Evolutionary conservation across 2,113 vertebrate genomes (phyloP).

Genomic region (Lepisosteus oculatus): DNA sequence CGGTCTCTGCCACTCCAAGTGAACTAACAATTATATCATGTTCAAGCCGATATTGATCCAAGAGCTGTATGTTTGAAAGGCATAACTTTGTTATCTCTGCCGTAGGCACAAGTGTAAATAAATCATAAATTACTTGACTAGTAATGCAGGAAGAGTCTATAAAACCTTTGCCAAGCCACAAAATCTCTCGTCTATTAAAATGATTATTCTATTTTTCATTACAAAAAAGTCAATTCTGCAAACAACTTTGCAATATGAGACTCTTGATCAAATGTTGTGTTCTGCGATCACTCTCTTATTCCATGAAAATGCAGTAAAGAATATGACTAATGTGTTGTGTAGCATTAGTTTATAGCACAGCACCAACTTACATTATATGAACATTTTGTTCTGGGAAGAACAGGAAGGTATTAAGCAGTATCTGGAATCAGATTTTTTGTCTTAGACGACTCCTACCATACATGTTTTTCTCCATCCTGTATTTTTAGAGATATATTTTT

Average conservation of each 20-base stretch:
- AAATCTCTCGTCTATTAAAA: not conserved
- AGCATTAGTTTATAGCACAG: too few relatives aligned
- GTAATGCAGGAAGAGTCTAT: not conserved
- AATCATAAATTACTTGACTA: not conserved
- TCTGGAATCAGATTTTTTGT: too few relatives aligned
- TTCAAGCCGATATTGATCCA: not conserved
- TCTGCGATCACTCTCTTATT: too few relatives aligned
- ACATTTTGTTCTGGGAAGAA: too few relatives aligned
- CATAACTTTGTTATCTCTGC: slow-evolving; percentile 6
- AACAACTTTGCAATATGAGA: not conserved
- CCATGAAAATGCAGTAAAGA: not conserved
- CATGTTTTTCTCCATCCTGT: too few relatives aligned
- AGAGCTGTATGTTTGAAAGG: slow-evolving; percentile 3
- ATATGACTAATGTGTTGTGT: not conserved
- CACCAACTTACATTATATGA: too few relatives aligned
- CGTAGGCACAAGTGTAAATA: slow-evolving; percentile 14
- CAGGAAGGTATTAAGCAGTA: too few relatives aligned
- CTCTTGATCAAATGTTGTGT: too few relatives aligned
- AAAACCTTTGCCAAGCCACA: not conserved
- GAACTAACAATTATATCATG: not conserved
- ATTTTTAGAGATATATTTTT: too few relatives aligned
- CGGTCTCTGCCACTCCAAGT: not conserved
- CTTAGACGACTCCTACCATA: too few relatives aligned
- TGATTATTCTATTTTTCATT: not conserved
- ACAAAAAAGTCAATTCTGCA: slow-evolving; percentile 1